Percentiles rank a stretch among this genome's conserved stretches.
phyloP scores from a whole-genome alignment of 2,797 vertebrate species.

The Eospalax fontanierii region DNA sequence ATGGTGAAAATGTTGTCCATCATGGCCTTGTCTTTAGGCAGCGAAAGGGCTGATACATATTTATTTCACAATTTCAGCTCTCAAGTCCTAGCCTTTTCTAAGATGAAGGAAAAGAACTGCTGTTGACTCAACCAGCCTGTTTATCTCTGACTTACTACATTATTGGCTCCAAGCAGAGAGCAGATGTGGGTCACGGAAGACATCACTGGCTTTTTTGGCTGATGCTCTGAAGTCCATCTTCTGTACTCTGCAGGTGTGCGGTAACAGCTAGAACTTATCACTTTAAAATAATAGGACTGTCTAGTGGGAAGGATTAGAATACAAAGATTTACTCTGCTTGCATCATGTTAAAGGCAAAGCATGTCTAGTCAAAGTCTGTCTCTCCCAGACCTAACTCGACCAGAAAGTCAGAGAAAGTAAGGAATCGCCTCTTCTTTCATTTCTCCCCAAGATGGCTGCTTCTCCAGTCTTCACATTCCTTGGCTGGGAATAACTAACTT shows the following conservation, averaged over 20 bases:
- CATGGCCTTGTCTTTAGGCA: constrained; percentile 60
- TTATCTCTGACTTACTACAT: constrained; percentile 82
- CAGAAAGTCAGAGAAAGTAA: not conserved
- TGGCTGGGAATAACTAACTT: constrained; percentile 63
- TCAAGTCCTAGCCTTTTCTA: constrained; percentile 46
- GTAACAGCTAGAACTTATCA: constrained; percentile 53
- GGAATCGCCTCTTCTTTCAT: not conserved
- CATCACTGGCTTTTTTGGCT: constrained; percentile 61
- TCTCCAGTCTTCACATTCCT: constrained; percentile 38
- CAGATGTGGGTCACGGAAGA: constrained; percentile 82
- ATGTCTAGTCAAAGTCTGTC: not conserved
- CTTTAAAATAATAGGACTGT: constrained; percentile 62
- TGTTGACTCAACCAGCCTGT: constrained; percentile 71
- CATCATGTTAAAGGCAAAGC: constrained; percentile 16
- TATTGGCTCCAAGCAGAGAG: constrained; percentile 76
- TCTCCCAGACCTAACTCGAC: not conserved
- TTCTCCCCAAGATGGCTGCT: constrained; percentile 3
- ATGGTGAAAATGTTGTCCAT: constrained; percentile 17
- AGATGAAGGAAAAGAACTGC: constrained; percentile 74
- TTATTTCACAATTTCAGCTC: constrained; percentile 61
- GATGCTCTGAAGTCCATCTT: constrained; percentile 20
- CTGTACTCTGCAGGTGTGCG: constrained; percentile 63
- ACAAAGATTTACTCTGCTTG: not conserved
- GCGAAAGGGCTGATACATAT: constrained; percentile 50
- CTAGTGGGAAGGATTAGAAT: not conserved